phyloP scores from a whole-genome alignment of 2,113 vertebrate species.

The Silurus glanis region DNA sequence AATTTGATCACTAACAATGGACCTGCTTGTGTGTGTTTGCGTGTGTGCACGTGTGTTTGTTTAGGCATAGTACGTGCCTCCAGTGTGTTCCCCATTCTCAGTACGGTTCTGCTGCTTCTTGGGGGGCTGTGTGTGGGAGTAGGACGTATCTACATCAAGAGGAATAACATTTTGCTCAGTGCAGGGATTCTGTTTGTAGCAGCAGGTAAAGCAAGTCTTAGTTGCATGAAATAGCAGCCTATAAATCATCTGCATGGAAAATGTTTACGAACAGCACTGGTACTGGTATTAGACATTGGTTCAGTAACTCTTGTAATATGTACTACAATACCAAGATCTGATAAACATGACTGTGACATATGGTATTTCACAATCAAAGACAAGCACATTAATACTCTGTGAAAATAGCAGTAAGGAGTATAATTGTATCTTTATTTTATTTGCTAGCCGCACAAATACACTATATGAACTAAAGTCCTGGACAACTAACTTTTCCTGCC shows the following conservation, averaged over 20 bases:
- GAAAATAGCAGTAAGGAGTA: not conserved
- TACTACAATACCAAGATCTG: not conserved
- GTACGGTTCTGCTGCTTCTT: conserved; percentile 86
- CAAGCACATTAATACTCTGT: not conserved
- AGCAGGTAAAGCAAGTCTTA: conserved; percentile 79
- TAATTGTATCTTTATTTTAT: not conserved
- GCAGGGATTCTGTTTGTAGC: conserved; percentile 97
- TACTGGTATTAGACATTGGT: not conserved
- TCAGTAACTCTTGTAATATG: not conserved
- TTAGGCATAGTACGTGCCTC: conserved; percentile 95
- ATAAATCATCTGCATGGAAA: not conserved
- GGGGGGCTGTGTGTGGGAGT: conserved; percentile 90
- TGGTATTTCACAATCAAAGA: not conserved
- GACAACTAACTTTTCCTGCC: no score
- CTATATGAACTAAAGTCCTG: no score
- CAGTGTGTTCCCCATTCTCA: conserved; percentile 96
- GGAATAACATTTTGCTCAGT: conserved; percentile 92
- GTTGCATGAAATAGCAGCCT: not conserved
- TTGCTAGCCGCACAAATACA: not conserved
- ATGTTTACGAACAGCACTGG: not conserved
- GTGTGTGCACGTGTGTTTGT: conserved; percentile 7
- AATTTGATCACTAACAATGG: not conserved
- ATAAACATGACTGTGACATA: not conserved
- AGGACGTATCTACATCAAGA: conserved; percentile 89
- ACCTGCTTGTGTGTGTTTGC: not conserved